Base-by-base conservation (phyloP, 2,888 invertebrate genomes). In the Craniophora ligustri region DNA sequence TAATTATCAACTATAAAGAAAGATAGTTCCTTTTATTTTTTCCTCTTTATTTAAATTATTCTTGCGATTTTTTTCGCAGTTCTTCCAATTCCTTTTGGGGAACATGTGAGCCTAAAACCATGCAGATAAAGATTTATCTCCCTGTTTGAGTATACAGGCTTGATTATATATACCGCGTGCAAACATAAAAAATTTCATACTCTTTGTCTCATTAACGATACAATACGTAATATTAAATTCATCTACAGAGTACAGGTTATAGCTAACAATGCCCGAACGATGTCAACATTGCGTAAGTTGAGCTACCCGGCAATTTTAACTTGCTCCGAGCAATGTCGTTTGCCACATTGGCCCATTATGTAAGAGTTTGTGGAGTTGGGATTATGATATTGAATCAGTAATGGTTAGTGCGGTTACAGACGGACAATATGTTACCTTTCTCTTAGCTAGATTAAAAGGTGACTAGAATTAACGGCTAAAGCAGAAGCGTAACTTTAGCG, bases 191-290 rank as follows among this genome's bases (percentile, higher is more conserved):
- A 44, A 23, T 23, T 41, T 14, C 23, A 18, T 16, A 21, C 26
- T 44, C 46, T 48, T 45, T 56, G 55, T 45, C 40, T 32, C 19
- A 31, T 30, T 40, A 16, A 28, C 18, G 41, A 21, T 45, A 34
- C 18, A 28, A 28, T 31, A 47, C 26, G 11, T 26, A 18, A 56
- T 44, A 34, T 34, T 49, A 56, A 36, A 40, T 53, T 49, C 28
- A 42, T 11, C 35, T 28, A 39, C 10, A 1, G 15, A 39, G 30
- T 13, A 36, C 18, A 30, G 18, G 32, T 28, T 40, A 35, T 10
- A 35, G 26, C 23, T 15, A 44, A 56, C 56, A 56, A 45, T 45
- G 49, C 35, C 10, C 6, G 11, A 36, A 36, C 34, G 53, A 40
- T 49, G 49, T 49, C 35, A 40, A 41, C 32, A 39, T 54, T 45